Evolutionary conservation across 1,140 invertebrate genomes (phyloP).

Genomic region (Bombus waltoni): DNA sequence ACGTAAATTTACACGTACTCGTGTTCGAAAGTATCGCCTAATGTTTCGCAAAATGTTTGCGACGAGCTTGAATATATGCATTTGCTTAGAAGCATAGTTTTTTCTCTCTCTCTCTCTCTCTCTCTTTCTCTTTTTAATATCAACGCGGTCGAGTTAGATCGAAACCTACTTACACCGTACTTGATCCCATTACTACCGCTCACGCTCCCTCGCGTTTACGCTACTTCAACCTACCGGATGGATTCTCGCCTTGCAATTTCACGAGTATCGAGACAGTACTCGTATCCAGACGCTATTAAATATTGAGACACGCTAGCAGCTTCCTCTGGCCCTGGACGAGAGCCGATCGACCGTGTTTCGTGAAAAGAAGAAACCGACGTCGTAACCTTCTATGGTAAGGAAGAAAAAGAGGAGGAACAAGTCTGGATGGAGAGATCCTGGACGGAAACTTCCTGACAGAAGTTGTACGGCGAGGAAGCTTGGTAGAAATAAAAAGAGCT

Average conservation of each 20-base stretch:
- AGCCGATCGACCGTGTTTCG: not conserved
- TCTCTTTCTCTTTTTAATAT: no score
- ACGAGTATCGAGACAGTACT: slow-evolving; percentile 82
- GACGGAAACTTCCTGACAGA: slow-evolving; percentile 27
- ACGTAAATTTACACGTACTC: no score
- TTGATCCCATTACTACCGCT: slow-evolving; percentile 41
- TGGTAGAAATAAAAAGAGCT: slow-evolving; percentile 19
- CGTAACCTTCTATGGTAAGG: no score
- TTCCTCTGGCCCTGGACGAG: not conserved
- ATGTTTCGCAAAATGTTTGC: no score
- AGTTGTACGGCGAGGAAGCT: slow-evolving; percentile 40
- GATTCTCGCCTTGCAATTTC: slow-evolving; percentile 78
- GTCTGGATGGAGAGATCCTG: slow-evolving; percentile 20
- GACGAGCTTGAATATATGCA: no score
- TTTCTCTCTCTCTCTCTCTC: no score
- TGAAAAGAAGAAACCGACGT: not conserved
- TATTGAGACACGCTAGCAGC: slow-evolving; percentile 77
- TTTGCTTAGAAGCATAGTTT: no score
- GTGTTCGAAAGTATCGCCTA: no score
- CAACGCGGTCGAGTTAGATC: not conserved
- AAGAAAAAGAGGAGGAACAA: not conserved
- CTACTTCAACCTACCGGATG: slow-evolving; percentile 17
- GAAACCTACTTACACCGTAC: not conserved
- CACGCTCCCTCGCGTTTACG: slow-evolving; percentile 22
- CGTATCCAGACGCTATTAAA: slow-evolving; percentile 81